Conservation (phyloP, 2,113 vertebrate species). For the Pardalotus punctatus region DNA sequence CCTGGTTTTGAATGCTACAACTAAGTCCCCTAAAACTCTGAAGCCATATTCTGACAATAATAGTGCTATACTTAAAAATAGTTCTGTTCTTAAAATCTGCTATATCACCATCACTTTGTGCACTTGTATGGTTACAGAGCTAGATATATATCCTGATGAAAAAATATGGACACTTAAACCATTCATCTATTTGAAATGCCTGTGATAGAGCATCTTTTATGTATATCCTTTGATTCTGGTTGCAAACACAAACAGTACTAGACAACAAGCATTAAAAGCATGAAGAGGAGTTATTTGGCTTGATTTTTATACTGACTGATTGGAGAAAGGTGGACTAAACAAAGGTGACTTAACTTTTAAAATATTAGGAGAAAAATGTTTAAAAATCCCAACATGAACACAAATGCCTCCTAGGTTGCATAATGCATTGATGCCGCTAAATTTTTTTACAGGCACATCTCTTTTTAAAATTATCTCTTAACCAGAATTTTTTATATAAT, state of each 20-base stretch:
- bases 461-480: background rate
- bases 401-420: background rate
- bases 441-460: background rate
- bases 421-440: background rate
- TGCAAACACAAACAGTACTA: background rate
- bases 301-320: background rate
- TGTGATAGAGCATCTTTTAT: background rate
- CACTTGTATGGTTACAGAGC: background rate
- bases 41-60: background rate
- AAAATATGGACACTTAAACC: background rate
- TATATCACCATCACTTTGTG: background rate
- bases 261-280: background rate
- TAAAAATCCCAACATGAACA: background rate
- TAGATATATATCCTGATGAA: background rate
- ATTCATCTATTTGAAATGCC: background rate
- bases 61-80: background rate
- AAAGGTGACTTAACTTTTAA: background rate
- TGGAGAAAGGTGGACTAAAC: background rate
- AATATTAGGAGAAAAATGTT: background rate
- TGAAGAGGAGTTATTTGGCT: background rate
- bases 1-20: background rate
- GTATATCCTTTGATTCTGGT: background rate
- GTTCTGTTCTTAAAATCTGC: background rate
- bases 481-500: background rate
- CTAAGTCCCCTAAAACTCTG: background rate